A percentile compares a stretch with the other conserved stretches of the same genome.
phyloP scores from a whole-genome alignment of 2,113 vertebrate species.

The Zapus hudsonius region DNA sequence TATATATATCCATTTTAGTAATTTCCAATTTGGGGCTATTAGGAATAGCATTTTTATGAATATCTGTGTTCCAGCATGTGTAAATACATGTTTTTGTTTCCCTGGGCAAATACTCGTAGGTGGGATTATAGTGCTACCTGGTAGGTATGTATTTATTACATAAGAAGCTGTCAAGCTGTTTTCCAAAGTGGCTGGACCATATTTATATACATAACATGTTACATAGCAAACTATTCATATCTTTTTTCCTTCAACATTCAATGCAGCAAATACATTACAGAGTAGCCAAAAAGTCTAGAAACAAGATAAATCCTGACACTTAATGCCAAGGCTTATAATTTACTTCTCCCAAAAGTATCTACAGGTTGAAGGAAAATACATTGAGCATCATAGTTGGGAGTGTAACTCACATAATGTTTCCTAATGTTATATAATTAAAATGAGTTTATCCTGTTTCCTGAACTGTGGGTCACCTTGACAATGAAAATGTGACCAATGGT shows the following conservation, averaged over 20 bases:
- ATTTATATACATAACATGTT: neutral
- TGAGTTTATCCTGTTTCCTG: neutral
- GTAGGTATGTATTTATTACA: neutral
- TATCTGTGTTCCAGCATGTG: rapidly evolving
- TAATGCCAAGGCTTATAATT: neutral
- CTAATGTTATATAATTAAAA: neutral
- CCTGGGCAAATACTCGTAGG: neutral
- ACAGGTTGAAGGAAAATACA: neutral
- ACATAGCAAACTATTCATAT: neutral
- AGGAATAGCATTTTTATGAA: neutral
- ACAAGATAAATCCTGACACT: neutral
- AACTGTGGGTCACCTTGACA: neutral
- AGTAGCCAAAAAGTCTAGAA: neutral
- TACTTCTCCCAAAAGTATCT: neutral
- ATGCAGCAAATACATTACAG: neutral
- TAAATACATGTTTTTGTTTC: neutral
- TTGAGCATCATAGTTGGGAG: neutral
- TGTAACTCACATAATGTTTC: no score
- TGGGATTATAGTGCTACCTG: rapidly evolving
- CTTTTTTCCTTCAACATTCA: neutral
- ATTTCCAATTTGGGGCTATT: neutral
- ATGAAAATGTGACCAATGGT: neutral
- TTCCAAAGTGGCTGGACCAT: neutral
- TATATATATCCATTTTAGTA: neutral
- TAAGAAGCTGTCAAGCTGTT: neutral